A percentile compares a stretch with the other conserved stretches of the same genome.
phyloP scores from a whole-genome alignment of 2,113 vertebrate genomes.

The Vombatus ursinus region DNA sequence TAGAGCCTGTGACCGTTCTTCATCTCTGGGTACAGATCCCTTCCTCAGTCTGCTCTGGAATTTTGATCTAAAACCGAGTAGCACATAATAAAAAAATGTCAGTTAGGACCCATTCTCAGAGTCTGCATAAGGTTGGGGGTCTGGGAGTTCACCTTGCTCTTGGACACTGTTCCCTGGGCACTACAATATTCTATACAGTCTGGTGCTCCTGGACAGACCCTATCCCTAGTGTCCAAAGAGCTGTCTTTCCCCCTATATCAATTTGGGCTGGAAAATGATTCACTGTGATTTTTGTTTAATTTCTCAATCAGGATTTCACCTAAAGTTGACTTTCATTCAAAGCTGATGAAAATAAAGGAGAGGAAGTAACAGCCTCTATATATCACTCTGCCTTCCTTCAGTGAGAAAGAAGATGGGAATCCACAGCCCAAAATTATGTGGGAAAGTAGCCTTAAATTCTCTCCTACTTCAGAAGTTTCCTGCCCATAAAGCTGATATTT shows the following conservation, averaged over 20 bases:
- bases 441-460: not conserved
- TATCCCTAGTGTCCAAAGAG: not conserved
- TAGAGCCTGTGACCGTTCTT: too few species aligned
- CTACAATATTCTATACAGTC: not conserved
- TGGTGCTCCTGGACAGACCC: not conserved
- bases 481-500: conserved; percentile 8
- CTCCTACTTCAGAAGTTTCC: conserved; percentile 24
- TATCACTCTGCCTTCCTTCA: not conserved
- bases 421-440: not conserved
- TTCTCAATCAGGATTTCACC: not conserved
- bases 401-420: not conserved
- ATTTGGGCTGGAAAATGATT: not conserved
- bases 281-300: not conserved
- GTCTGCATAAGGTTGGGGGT: not conserved
- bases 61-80: not conserved
- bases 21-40: not conserved
- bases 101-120: not conserved
- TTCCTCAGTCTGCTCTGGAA: not conserved
- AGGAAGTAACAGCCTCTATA: not conserved
- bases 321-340: conserved; percentile 41
- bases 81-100: not conserved
- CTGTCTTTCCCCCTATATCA: not conserved
- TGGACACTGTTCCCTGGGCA: not conserved
- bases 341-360: conserved; percentile 4
- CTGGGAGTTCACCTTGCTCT: not conserved